Percentiles rank a stretch among this genome's conserved stretches.
These are phyloP conservation scores for Mesochorus sp. DNA, from an alignment of 2,888 invertebrate genomes.

Conservation along the genomic window DNA sequence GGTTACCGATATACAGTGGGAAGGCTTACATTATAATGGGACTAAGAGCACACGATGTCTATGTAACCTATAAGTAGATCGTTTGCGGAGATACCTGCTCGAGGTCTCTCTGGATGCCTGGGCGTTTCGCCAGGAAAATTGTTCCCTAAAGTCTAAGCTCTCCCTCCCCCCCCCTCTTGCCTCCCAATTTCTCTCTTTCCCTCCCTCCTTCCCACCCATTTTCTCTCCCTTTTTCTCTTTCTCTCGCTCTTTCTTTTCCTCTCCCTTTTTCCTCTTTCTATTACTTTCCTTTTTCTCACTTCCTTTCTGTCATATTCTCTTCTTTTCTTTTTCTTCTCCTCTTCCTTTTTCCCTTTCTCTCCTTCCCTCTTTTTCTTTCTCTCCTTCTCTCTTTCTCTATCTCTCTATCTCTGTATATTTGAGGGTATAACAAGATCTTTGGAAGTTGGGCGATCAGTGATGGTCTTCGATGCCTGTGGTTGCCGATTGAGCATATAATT, in stretches of 20 bases:
- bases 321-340: too few relatives aligned
- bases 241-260: neutral
- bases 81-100: constrained; percentile 51
- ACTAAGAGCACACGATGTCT: constrained; percentile 57
- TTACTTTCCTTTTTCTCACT: too few relatives aligned
- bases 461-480: constrained; percentile 44
- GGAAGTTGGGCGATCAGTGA: constrained; percentile 50
- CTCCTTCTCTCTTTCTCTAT: too few relatives aligned
- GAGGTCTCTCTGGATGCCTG: constrained; percentile 12
- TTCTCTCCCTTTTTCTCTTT: too few relatives aligned
- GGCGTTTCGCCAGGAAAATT: constrained; percentile 61
- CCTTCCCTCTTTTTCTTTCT: too few relatives aligned
- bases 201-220: too few relatives aligned
- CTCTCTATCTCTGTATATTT: neutral
- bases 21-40: constrained; percentile 62
- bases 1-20: constrained; percentile 46
- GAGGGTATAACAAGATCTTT: neutral
- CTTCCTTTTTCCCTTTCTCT: too few relatives aligned
- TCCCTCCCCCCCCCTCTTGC: too few relatives aligned
- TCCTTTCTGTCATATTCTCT: too few relatives aligned
- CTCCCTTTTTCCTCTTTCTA: too few relatives aligned
- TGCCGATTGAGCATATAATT: constrained; percentile 21
- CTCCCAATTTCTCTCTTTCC: too few relatives aligned
- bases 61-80: constrained; percentile 50
- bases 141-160: constrained; percentile 42